phyloP scores from a whole-genome alignment of 2,888 invertebrate genomes.

The Pammene aurita region DNA sequence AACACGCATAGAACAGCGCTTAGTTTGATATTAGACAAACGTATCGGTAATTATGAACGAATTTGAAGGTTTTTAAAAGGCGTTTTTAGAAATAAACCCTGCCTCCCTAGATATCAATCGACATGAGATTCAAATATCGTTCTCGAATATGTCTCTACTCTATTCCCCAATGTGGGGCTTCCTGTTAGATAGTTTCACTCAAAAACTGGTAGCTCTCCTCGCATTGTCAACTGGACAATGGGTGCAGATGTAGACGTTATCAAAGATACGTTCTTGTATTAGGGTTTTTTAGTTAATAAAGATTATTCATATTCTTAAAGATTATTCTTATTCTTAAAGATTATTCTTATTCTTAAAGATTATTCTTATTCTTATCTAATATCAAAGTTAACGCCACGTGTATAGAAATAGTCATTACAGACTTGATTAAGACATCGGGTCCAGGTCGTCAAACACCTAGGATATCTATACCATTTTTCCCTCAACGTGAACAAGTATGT shows the following conservation, averaged over 20 bases:
- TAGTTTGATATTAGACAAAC: background rate
- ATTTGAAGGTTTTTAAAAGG: conserved; percentile 11
- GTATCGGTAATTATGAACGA: background rate
- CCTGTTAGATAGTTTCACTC: conserved; percentile 4
- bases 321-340: too few relatives aligned
- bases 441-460: background rate
- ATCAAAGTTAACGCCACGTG: conserved; percentile 17
- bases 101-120: conserved; percentile 16
- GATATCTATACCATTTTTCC: conserved; percentile 10
- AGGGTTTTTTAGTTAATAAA: too few relatives aligned
- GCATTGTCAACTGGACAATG: conserved; percentile 26
- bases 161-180: background rate
- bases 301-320: too few relatives aligned
- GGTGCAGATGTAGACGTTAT: conserved; percentile 31
- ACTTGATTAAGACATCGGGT: conserved; percentile 18
- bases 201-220: background rate
- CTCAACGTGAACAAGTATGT: background rate
- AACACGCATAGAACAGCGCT: conserved; percentile 2
- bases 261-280: conserved; percentile 28
- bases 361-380: too few relatives aligned
- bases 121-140: conserved; percentile 19
- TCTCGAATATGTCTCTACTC: background rate
- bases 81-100: conserved; percentile 12
- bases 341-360: too few relatives aligned
- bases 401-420: conserved; percentile 7